A percentile compares a stretch with the other conserved stretches of the same genome.
Evolutionary conservation across 2,888 invertebrate species (phyloP).

Genomic region (Caenorhabditis parvicauda): DNA sequence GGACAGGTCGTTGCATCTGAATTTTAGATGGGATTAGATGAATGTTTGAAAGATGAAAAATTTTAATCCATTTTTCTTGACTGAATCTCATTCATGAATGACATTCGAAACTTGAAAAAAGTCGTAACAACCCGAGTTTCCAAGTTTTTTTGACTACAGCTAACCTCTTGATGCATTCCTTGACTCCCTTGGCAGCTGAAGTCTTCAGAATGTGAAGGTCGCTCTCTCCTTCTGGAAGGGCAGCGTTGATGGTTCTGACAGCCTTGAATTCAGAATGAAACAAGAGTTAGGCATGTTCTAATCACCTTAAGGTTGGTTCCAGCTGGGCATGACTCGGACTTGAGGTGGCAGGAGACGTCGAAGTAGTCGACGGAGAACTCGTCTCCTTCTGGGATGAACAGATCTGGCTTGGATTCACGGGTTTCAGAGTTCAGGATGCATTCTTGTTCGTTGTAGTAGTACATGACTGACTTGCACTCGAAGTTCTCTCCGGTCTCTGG

Average conservation of each 20-base stretch:
- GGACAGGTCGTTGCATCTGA: slow-evolving; percentile 39
- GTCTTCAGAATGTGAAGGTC: slow-evolving; percentile 56
- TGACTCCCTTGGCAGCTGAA: slow-evolving; percentile 37
- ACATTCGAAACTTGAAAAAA: background rate
- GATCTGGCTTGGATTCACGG: slow-evolving; percentile 56
- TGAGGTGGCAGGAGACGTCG: slow-evolving; percentile 59
- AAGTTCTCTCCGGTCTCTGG: slow-evolving; percentile 61
- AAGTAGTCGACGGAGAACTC: slow-evolving; percentile 61
- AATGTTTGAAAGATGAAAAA: no score
- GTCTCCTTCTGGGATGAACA: slow-evolving; percentile 61
- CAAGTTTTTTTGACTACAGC: background rate
- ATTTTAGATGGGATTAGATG: no score
- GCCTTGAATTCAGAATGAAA: no score
- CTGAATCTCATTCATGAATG: background rate
- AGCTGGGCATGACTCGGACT: slow-evolving; percentile 53
- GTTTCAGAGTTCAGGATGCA: slow-evolving; percentile 63
- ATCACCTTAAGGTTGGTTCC: slow-evolving; percentile 52
- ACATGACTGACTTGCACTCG: slow-evolving; percentile 63
- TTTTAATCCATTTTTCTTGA: no score
- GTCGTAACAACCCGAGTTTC: background rate
- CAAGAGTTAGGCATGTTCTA: background rate
- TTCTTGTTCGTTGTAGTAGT: slow-evolving; percentile 63
- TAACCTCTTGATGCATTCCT: slow-evolving; percentile 41
- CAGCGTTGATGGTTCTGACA: slow-evolving; percentile 58
- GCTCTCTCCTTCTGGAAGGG: slow-evolving; percentile 58